phyloP scores from a whole-genome alignment of 2,888 invertebrate species.

The Stenchaetothrips biformis region DNA sequence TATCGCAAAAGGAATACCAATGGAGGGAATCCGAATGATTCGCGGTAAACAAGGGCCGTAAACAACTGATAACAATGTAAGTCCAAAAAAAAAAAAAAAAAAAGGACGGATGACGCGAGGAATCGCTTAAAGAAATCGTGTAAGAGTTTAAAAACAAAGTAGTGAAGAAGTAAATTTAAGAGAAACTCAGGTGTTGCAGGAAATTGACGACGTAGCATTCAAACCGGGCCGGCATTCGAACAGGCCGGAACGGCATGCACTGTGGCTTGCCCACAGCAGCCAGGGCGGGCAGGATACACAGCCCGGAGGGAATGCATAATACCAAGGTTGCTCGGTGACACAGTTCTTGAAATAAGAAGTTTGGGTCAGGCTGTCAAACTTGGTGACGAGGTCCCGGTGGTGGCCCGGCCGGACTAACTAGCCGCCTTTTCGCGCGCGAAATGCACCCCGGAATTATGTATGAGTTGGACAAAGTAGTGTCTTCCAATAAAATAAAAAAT shows the following conservation, averaged over 20 bases:
- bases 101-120: no score
- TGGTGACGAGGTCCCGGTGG: neutral
- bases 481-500: neutral
- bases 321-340: neutral
- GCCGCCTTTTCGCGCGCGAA: neutral
- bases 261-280: neutral
- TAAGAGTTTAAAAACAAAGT: no score
- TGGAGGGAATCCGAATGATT: no score
- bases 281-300: neutral
- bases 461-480: neutral
- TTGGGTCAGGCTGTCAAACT: slow-evolving; percentile 14
- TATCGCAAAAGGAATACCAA: neutral
- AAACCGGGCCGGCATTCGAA: neutral
- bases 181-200: no score
- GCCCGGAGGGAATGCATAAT: neutral
- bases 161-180: no score
- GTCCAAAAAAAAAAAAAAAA: no score
- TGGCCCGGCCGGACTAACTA: neutral
- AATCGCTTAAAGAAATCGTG: no score
- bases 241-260: neutral
- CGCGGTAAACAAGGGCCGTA: no score
- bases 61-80: no score
- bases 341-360: neutral
- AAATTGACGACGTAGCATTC: neutral
- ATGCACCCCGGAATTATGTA: slow-evolving; percentile 2